Conservation (phyloP, 2,797 vertebrate species). For the Lepidocolaptes lacrymiger region DNA sequence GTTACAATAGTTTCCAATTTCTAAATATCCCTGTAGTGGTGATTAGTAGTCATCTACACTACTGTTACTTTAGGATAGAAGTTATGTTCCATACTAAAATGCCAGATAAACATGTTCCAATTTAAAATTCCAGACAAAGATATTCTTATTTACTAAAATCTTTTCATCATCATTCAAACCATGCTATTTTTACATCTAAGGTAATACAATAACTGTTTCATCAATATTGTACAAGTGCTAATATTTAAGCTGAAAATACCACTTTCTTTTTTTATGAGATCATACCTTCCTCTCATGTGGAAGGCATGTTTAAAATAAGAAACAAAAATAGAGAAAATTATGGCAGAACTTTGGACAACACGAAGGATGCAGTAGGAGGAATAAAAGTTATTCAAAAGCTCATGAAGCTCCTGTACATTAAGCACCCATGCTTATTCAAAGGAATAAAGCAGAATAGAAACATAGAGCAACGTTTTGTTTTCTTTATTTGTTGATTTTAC, state of each 20-base stretch:
- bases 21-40: neutral
- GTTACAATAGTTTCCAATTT: neutral
- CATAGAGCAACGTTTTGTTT: neutral
- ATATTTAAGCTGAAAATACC: neutral
- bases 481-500: neutral
- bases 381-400: neutral
- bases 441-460: neutral
- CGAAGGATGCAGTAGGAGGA: neutral
- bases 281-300: neutral
- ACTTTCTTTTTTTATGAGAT: neutral
- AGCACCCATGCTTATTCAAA: neutral
- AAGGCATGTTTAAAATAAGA: neutral
- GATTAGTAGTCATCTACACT: neutral
- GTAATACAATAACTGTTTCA: neutral
- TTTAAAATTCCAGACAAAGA: neutral
- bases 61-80: neutral
- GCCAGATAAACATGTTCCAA: neutral
- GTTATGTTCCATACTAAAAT: neutral
- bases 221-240: neutral
- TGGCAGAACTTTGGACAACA: neutral
- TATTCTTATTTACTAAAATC: neutral
- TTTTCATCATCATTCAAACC: neutral
- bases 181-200: neutral
- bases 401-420: neutral
- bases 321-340: neutral